Conservation (phyloP, 2,888 invertebrate species). For the Acleris sparsana region DNA sequence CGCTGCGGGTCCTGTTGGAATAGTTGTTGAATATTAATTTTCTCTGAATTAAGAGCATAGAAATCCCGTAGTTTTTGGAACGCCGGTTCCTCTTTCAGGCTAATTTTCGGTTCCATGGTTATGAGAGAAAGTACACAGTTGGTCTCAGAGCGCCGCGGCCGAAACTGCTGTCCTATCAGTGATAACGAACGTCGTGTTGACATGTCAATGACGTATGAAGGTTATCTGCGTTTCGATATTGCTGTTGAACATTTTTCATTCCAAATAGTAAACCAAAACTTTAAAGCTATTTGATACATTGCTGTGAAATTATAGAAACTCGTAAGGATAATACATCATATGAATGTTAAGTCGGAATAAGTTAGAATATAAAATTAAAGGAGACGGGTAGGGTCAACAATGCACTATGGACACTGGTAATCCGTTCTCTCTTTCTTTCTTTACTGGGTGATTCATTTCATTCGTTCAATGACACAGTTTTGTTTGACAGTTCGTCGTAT, state of each 20-base stretch:
- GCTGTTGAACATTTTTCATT: constrained; percentile 9
- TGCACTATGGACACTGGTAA: too few species aligned
- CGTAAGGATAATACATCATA: too few species aligned
- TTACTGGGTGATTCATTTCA: constrained; percentile 20
- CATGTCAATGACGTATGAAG: constrained; percentile 80
- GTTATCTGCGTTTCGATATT: constrained; percentile 67
- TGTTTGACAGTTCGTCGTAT: constrained; percentile 34
- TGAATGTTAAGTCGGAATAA: too few species aligned
- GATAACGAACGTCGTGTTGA: constrained; percentile 76
- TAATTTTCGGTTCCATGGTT: constrained; percentile 75
- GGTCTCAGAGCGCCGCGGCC: constrained; percentile 48
- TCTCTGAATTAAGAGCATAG: constrained; percentile 87
- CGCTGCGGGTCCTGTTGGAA: constrained; percentile 92
- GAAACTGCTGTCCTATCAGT: constrained; percentile 55
- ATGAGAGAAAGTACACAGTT: constrained; percentile 51
- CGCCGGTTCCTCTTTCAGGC: constrained; percentile 83
- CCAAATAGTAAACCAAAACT: not conserved
- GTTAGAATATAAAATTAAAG: too few species aligned
- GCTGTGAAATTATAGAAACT: too few species aligned
- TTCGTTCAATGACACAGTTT: constrained; percentile 36
- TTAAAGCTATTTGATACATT: too few species aligned
- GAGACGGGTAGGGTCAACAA: too few species aligned
- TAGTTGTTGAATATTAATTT: constrained; percentile 91
- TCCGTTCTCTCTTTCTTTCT: too few species aligned
- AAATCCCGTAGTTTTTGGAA: constrained; percentile 90